A percentile compares a stretch with the other conserved stretches of the same genome.
Evolutionary conservation across 2,888 invertebrate genomes (phyloP).

Genomic region (Pemphredon lugubris): DNA sequence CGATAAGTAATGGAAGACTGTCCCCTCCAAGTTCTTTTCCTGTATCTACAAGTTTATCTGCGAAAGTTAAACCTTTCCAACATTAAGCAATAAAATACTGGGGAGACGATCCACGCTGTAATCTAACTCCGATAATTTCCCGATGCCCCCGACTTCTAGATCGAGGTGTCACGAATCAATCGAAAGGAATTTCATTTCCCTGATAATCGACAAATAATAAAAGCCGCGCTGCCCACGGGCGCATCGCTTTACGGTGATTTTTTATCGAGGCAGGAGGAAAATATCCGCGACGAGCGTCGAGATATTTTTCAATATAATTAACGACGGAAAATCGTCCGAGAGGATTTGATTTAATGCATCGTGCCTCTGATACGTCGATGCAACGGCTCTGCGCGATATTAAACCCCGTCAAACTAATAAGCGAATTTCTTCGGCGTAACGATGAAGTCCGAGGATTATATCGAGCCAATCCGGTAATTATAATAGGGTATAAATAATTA

Average conservation of each 20-base stretch:
- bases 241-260: constrained; percentile 4
- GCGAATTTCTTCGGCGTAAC: constrained; percentile 3
- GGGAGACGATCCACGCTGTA: too few relatives aligned
- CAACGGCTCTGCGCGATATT: background rate
- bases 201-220: constrained; percentile 49
- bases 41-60: too few relatives aligned
- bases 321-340: constrained; percentile 4
- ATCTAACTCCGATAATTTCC: constrained; percentile 11
- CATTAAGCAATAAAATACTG: too few relatives aligned
- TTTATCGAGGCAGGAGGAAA: constrained; percentile 8
- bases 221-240: constrained; percentile 20
- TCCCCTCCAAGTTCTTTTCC: too few relatives aligned
- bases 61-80: too few relatives aligned
- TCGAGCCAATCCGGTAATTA: background rate
- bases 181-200: constrained; percentile 31
- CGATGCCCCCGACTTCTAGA: background rate
- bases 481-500: constrained; percentile 26
- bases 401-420: constrained; percentile 4
- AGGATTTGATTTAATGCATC: too few relatives aligned
- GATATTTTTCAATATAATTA: constrained; percentile 42
- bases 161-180: too few relatives aligned
- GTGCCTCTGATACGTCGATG: too few relatives aligned
- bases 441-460: constrained; percentile 5
- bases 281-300: constrained; percentile 19
- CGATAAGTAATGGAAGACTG: too few relatives aligned